Evolutionary conservation across 2,888 invertebrate species (phyloP).

Genomic region (Dasypolia templi): DNA sequence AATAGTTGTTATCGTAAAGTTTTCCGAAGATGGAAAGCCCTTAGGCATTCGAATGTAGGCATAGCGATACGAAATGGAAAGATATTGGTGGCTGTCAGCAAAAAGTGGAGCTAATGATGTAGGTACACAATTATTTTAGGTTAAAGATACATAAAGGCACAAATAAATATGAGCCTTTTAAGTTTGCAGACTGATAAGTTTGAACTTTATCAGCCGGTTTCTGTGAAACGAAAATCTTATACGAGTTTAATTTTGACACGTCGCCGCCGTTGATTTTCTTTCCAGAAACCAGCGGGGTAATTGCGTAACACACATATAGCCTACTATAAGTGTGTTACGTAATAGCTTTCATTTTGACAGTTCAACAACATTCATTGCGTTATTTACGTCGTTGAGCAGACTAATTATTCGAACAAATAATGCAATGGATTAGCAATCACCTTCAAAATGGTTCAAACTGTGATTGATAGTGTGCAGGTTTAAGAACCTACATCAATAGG

Average conservation of each 20-base stretch:
- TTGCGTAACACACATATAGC: no score
- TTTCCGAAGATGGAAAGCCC: constrained; percentile 1
- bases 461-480: no score
- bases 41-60: neutral
- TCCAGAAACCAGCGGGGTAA: no score
- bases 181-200: neutral
- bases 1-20: no score
- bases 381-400: no score
- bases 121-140: neutral
- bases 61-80: constrained; percentile 12
- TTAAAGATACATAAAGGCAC: neutral
- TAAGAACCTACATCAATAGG: neutral
- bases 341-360: no score
- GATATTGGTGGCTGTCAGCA: constrained; percentile 8
- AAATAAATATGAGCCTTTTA: constrained; percentile 6
- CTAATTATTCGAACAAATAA: no score
- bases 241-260: neutral
- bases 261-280: neutral
- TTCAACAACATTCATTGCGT: no score
- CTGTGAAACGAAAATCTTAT: neutral
- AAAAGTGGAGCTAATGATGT: neutral
- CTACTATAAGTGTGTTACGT: no score
- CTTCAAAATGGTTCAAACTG: no score
- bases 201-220: neutral
- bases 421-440: no score